These are phyloP conservation scores for Chlorospingus flavigularis DNA, from an alignment of 2,797 vertebrate genomes.

Conservation along the genomic window DNA sequence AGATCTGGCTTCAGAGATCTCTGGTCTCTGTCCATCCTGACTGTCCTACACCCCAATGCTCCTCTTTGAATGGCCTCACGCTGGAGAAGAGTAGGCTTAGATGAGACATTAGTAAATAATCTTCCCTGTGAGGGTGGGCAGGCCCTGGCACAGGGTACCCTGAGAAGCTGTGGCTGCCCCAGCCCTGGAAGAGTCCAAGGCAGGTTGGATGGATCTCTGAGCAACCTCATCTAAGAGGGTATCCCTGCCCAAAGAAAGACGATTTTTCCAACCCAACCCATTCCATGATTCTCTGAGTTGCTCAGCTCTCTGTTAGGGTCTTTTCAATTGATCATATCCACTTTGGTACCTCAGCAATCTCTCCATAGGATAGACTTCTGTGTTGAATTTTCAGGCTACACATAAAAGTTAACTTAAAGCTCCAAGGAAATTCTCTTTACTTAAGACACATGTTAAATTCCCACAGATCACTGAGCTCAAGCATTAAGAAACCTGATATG, in stretches of 20 bases:
- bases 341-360: background rate
- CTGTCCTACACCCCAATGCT: no score
- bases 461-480: background rate
- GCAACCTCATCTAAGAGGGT: rapidly evolving
- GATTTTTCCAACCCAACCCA: background rate
- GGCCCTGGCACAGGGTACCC: background rate
- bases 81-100: no score
- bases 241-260: background rate
- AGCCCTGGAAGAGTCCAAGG: background rate
- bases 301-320: background rate
- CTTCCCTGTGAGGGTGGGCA: rapidly evolving
- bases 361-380: rapidly evolving
- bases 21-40: rapidly evolving
- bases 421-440: constrained; percentile 10
- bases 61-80: background rate
- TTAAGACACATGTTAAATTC: constrained; percentile 16
- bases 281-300: rapidly evolving
- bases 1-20: no score
- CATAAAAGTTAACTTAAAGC: background rate
- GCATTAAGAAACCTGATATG: background rate
- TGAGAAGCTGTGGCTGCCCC: background rate
- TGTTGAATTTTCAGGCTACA: background rate
- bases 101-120: background rate
- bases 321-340: background rate
- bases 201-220: background rate